Percentiles rank a stretch among this genome's conserved stretches.
Conservation (phyloP, 2,113 vertebrate genomes). For the Thunnus maccoyii region DNA sequence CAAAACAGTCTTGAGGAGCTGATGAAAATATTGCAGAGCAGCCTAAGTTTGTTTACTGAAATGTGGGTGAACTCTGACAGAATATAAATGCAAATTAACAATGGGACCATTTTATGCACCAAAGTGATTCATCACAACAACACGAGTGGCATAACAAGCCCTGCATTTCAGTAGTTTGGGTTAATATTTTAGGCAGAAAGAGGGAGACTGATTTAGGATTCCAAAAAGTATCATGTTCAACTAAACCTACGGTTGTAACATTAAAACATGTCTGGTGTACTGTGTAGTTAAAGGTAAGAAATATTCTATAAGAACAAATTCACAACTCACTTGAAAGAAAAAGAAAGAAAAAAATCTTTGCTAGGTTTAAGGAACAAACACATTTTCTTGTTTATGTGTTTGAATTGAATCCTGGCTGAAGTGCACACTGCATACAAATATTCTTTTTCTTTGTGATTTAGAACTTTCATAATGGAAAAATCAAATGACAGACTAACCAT, state of each 20-base stretch:
- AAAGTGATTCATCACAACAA: constrained; percentile 23
- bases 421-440: neutral
- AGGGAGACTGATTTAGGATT: neutral
- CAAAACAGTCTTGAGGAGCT: constrained; percentile 35
- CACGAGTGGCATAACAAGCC: neutral
- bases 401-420: neutral
- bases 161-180: neutral
- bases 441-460: neutral
- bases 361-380: neutral
- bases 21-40: constrained; percentile 42
- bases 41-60: constrained; percentile 29
- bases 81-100: constrained; percentile 26
- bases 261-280: neutral
- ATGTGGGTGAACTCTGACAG: constrained; percentile 11
- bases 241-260: neutral
- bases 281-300: neutral
- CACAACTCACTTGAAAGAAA: neutral
- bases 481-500: neutral
- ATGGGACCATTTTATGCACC: neutral
- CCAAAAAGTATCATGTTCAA: neutral
- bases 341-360: neutral
- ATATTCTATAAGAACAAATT: neutral
- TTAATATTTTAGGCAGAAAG: neutral
- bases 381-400: neutral
- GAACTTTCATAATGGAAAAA: neutral